Base-by-base conservation (phyloP, 1,140 invertebrate species). In the Nebria ingens region DNA sequence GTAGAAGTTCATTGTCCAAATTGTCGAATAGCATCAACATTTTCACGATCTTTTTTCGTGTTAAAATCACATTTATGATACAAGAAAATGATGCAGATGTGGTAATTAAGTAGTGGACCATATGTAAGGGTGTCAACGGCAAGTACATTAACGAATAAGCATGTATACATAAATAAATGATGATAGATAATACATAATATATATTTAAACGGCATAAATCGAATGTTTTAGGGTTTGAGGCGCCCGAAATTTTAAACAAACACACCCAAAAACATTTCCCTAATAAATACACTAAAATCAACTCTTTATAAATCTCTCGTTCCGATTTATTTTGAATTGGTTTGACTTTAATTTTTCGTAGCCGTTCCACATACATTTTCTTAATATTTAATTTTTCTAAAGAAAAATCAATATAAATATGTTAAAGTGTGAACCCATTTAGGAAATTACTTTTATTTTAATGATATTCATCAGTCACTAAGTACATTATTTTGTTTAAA, bases 401-500 rank as follows among this genome's bases (percentile, higher is more conserved):
- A 34, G 25, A 34, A 34, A 34, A 34, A 34, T 34, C 25, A 34
- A 34, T 34, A 34, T 34, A 34, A n/a, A 9, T 34, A 34, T 34
- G n/a, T 34, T 34, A 34, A 34, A 34, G n/a, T n/a, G 25, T 34
- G 25, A 6, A 34, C 25, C 25, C 25, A 34, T 34, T 34, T 34
- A 34, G 25, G 6, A 34, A 34, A 34, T 34, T 34, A 34, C 6
- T 9, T 34, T 9, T n/a, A 34, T n/a, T 9, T 34, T 34, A 34
- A 34, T 45, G 9, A 4, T 45, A 45, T 45, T 45, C 40, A 17
- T 17, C 15, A 12, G 9, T 17, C 6, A 45, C n/a, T n/a, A n/a
- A n/a, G n/a, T n/a, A n/a, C 40, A 45, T 45, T 45, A 17, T 45
- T 45, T 45, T 45, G 40, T 45, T 45, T 45, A 11, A 45, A 45